phyloP scores from a whole-genome alignment of 2,797 vertebrate species.

The Macropodus opercularis region DNA sequence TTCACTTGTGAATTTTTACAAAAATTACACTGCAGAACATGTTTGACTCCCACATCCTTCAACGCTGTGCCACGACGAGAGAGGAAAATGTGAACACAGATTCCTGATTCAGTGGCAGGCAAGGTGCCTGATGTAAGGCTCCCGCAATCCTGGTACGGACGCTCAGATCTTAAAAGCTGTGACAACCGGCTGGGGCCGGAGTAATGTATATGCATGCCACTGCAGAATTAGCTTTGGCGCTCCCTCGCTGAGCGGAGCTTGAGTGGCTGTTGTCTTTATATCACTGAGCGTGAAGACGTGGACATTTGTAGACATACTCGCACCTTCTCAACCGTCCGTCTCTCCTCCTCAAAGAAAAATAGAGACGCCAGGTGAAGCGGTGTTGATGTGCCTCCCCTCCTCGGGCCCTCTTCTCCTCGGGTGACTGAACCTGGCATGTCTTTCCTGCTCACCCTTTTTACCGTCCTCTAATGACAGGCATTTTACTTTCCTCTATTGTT shows the following conservation, averaged over 20 bases:
- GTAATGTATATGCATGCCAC: constrained; percentile 29
- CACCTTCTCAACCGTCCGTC: constrained; percentile 22
- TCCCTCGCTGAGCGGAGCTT: neutral
- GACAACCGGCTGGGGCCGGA: constrained; percentile 13
- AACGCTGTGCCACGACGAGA: constrained; percentile 8
- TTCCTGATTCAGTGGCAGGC: constrained; percentile 13
- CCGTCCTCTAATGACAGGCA: constrained; percentile 56
- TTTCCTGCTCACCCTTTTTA: constrained; percentile 24
- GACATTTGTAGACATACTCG: neutral
- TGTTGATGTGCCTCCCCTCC: constrained; percentile 4
- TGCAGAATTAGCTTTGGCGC: neutral
- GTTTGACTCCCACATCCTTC: constrained; percentile 38
- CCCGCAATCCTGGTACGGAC: constrained; percentile 32
- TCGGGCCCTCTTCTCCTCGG: constrained; percentile 9
- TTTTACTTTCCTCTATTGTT: constrained; percentile 34
- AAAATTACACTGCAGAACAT: constrained; percentile 31
- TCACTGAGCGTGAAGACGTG: neutral
- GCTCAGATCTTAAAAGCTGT: constrained; percentile 38
- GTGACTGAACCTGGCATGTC: constrained; percentile 33
- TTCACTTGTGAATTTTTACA: constrained; percentile 11
- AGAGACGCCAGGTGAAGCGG: constrained; percentile 4
- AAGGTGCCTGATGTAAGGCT: constrained; percentile 65
- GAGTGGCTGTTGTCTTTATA: neutral
- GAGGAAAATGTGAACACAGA: constrained; percentile 24
- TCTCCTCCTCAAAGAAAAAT: constrained; percentile 19